Evolutionary conservation across 2,797 vertebrate genomes (phyloP).

Genomic region (Cossypha dichroa): DNA sequence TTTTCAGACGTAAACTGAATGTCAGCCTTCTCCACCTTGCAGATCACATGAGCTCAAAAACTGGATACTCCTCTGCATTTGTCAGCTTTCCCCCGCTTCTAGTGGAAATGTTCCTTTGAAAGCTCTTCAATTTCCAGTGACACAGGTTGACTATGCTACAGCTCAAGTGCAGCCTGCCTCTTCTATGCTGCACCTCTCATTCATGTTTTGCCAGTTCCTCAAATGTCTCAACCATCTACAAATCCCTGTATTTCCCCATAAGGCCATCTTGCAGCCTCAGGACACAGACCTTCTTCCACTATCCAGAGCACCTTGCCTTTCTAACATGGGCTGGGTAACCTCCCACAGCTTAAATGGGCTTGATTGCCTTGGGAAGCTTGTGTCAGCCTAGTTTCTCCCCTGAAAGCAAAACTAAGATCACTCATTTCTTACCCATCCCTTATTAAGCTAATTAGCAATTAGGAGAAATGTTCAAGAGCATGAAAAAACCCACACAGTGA

Average conservation of each 20-base stretch:
- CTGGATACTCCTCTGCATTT: not conserved
- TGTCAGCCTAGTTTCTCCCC: not conserved
- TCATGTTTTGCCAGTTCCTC: not conserved
- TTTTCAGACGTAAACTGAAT: not conserved
- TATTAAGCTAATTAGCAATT: not conserved
- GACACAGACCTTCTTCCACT: not conserved
- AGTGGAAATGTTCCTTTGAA: not conserved
- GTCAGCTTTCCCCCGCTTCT: not conserved
- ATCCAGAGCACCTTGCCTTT: not conserved
- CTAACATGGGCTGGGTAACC: fast-evolving
- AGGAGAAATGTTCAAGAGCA: not conserved
- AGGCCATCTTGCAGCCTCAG: fast-evolving
- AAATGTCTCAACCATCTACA: not conserved
- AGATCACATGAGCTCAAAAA: not conserved
- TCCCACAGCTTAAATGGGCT: not conserved
- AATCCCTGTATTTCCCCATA: not conserved
- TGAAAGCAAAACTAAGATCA: not conserved
- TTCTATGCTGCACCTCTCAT: not conserved
- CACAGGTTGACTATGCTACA: not conserved
- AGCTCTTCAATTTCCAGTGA: not conserved
- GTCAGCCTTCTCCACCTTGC: not conserved
- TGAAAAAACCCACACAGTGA: not conserved
- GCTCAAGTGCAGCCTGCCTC: not conserved
- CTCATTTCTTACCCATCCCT: not conserved
- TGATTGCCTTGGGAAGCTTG: not conserved